Evolutionary conservation across 2,888 invertebrate genomes (phyloP), one percentile per base, ranked within the genome.

Genomic region (Corythucha ciliata): DNA sequence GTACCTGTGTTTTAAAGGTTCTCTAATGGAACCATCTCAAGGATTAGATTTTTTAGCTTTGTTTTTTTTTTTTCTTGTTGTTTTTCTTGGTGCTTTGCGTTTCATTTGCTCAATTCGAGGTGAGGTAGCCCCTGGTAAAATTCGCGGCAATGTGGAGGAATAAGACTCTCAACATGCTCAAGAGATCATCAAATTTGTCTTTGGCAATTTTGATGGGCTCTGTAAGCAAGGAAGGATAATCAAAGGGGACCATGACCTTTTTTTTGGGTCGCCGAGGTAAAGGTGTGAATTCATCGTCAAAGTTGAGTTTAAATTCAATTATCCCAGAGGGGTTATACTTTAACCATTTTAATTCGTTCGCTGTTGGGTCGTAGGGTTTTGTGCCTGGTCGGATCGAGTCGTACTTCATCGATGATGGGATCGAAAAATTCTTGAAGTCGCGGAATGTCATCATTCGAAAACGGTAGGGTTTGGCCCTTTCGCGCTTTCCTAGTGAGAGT

Each of bases 361-460:
- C 45, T 5, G 20, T 39, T 12, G 47, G 37, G 37, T 47, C 47
- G 14, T 22, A 20, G 12, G 47, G 48, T 48, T 48, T 48, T 14
- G 25, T 42, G 10, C 48, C 48, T 3, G 48, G 39, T 29, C 48
- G 16, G 18, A 42, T 48, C 12, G 39, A 48, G 16, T 26, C 5
- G 4, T 48, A 48, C 12, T 18, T 7, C 39, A 48, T 48, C 39
- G 18, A 8, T 16, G 22, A n/a, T 26, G 18, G 32, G 20, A 12
- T 25, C n/a, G 6, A 16, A 4, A 24, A 48, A 39, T 39, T 20
- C 22, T 24, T 21, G 14, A 37, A 10, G 8, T 8, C 8, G 24
- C 6, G 2, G 24, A 6, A 39, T 7, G 21, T 39, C 39, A 42
- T 36, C 14, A 27, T 4, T 25, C 32, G 12, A 14, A 39, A 39